Percentiles rank a stretch among this genome's conserved stretches.
phyloP scores from a whole-genome alignment of 2,113 vertebrate genomes.

The Pygoscelis adeliae region DNA sequence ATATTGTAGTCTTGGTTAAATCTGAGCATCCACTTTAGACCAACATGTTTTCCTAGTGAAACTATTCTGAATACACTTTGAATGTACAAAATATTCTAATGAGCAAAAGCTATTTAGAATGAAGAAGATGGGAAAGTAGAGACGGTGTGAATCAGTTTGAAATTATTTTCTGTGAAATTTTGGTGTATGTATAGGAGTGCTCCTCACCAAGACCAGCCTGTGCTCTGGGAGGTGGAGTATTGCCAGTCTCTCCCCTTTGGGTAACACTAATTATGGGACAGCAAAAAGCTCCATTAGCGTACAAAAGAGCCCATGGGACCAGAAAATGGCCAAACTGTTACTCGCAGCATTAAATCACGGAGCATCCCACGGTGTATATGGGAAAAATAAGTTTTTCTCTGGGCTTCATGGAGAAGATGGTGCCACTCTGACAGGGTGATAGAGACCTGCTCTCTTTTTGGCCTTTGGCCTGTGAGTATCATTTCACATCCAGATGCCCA shows the following conservation, averaged over 20 bases:
- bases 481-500: background rate
- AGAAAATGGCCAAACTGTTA: background rate
- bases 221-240: accelerated
- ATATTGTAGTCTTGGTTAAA: background rate
- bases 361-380: background rate
- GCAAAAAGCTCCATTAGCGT: background rate
- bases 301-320: background rate
- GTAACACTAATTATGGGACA: background rate
- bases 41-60: background rate
- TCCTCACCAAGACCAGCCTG: background rate
- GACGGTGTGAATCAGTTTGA: accelerated
- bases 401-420: background rate
- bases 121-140: background rate
- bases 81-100: background rate
- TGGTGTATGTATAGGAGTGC: background rate
- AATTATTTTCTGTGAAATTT: background rate
- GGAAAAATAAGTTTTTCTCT: background rate
- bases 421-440: background rate
- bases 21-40: background rate
- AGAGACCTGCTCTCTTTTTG: background rate
- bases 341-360: background rate
- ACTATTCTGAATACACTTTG: background rate
- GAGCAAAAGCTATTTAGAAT: background rate
- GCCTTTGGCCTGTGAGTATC: background rate
- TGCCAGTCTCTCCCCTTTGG: background rate